phyloP scores from a whole-genome alignment of 2,113 vertebrate species.

The Vulpes vulpes region DNA sequence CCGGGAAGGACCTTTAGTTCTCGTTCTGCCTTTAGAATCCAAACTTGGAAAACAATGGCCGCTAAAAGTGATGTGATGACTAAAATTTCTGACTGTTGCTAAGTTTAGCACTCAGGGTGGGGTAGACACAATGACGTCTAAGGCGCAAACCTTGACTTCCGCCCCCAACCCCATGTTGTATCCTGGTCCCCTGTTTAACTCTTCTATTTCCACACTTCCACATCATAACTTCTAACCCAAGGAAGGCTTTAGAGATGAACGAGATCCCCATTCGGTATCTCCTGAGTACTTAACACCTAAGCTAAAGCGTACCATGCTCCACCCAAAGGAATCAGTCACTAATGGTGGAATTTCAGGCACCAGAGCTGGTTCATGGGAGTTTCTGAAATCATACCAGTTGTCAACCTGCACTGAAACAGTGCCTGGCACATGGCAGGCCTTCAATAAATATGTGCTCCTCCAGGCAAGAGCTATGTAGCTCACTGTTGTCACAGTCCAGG shows the following conservation, averaged over 20 bases:
- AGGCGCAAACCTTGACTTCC: neutral
- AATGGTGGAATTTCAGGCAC: conserved; percentile 8
- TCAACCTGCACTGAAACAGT: neutral
- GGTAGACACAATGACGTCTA: neutral
- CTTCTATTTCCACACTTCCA: neutral
- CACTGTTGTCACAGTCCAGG: neutral
- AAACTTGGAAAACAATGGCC: conserved; percentile 76
- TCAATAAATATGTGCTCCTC: neutral
- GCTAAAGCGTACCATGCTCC: neutral
- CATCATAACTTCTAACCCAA: neutral
- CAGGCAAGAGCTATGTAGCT: neutral
- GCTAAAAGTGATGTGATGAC: conserved; percentile 55
- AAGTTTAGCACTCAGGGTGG: conserved; percentile 75
- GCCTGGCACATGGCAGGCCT: neutral
- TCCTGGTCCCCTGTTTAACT: neutral
- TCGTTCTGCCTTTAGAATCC: conserved; percentile 60
- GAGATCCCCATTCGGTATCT: neutral
- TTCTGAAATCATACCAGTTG: neutral
- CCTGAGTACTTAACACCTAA: neutral
- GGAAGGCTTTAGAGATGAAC: neutral
- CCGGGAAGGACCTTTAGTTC: conserved; percentile 66
- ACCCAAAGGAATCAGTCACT: conserved; percentile 9
- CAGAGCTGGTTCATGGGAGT: neutral
- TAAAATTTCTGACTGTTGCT: conserved; percentile 56
- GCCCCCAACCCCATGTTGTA: no score